Evolutionary conservation across 2,888 invertebrate genomes (phyloP).

Genomic region (Standfussiana lucernea): DNA sequence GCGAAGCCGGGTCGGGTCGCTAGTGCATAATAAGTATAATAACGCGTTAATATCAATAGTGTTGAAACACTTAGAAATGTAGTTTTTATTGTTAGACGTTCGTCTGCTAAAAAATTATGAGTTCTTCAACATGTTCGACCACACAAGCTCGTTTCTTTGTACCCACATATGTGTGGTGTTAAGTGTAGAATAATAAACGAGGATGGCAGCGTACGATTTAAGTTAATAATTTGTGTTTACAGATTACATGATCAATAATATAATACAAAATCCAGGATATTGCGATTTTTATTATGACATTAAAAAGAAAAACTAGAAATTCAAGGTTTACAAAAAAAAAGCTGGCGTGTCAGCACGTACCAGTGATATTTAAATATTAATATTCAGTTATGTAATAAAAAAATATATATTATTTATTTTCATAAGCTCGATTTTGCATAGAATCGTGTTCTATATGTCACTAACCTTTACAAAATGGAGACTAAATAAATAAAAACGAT

Average conservation of each 20-base stretch:
- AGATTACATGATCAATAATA: conserved; percentile 1
- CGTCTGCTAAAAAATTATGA: background rate
- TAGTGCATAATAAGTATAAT: background rate
- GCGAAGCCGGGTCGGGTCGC: no score
- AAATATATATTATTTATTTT: conserved; percentile 3
- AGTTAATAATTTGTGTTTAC: background rate
- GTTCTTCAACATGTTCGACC: background rate
- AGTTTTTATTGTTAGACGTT: background rate
- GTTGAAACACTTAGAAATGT: background rate
- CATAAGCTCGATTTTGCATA: conserved; percentile 39
- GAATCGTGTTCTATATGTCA: conserved; percentile 43
- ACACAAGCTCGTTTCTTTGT: background rate
- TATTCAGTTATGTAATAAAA: conserved; percentile 10
- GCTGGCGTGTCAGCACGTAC: conserved; percentile 41
- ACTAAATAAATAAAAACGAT: conserved; percentile 22
- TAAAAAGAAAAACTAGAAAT: conserved; percentile 32
- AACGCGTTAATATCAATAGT: background rate
- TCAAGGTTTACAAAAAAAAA: conserved; percentile 40
- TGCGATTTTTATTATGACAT: conserved; percentile 24
- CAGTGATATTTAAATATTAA: conserved; percentile 32
- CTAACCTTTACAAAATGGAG: conserved; percentile 45
- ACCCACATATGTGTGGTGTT: background rate
- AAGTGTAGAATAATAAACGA: background rate
- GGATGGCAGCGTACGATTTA: background rate
- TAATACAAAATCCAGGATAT: conserved; percentile 29